A percentile compares a stretch with the other conserved stretches of the same genome.
Conservation (phyloP, 2,888 invertebrate genomes). For the Zhuqinia jingwanae region DNA sequence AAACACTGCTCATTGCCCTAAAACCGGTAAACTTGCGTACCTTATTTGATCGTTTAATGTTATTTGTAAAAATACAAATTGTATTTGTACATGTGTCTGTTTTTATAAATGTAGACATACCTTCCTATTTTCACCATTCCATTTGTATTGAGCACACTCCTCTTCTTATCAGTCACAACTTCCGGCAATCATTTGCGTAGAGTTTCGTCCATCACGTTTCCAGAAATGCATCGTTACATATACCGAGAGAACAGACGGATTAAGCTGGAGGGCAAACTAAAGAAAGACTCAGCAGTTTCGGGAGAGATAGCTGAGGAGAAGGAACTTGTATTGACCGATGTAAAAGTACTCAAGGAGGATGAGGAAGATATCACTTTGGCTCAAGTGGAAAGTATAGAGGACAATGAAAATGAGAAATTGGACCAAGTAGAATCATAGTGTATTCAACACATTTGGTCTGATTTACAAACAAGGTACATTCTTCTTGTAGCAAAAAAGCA, state of each 20-base stretch:
- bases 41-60: too few relatives aligned
- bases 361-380: too few relatives aligned
- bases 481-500: too few relatives aligned
- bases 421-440: not conserved
- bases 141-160: slow-evolving; percentile 80
- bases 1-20: slow-evolving; percentile 80
- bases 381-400: slow-evolving; percentile 2
- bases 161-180: slow-evolving; percentile 81
- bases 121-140: slow-evolving; percentile 81
- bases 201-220: slow-evolving; percentile 80
- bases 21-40: slow-evolving; percentile 80
- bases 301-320: slow-evolving; percentile 75
- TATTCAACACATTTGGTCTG: too few relatives aligned
- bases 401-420: slow-evolving; percentile 8
- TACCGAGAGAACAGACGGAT: slow-evolving; percentile 71
- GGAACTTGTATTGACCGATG: slow-evolving; percentile 75
- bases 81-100: not conserved
- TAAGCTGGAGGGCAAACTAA: not conserved
- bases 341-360: slow-evolving; percentile 74
- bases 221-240: slow-evolving; percentile 81
- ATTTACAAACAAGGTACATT: too few relatives aligned
- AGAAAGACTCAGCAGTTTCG: not conserved
- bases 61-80: not conserved
- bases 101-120: slow-evolving; percentile 71
- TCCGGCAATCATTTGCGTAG: slow-evolving; percentile 79